Evolutionary conservation across 2,797 vertebrate species (phyloP), one percentile per base, ranked within the genome.

Genomic region (Trachops cirrhosus): DNA sequence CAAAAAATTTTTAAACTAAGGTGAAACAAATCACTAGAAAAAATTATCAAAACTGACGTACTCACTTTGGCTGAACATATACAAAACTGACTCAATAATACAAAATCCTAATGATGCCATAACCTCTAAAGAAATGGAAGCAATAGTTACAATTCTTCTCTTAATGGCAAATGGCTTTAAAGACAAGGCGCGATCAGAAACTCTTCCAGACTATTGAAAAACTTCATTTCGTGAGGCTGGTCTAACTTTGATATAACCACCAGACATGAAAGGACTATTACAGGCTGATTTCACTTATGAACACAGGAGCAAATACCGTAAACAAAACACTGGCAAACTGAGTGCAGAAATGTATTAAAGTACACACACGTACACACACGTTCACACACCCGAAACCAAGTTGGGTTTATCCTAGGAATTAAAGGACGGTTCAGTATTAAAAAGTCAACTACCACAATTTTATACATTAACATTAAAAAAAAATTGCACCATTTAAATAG

Each of bases 391-490:
- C 24, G 73, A 70, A 50, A 80, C 32, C 82, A 79, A 57, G 46
- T 9, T 95, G 54, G 12, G 32, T 91, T 91, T 79, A 83, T 64
- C 12, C 79, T 67, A 83, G 21, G 67, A 94, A 77, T 77, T 79
- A 86, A 84, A 91, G 44, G 19, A 46, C 41, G 32, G 54, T 39
- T 91, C 82, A 85, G 18, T 80, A 86, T 77, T 77, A 91, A 88
- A 93, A 89, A 84, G 34, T 37, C 19, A 86, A 59, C 48, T 62
- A 88, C 68, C 39, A 74, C 73, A 83, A 57, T 52, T 77, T 92
- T 87, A 96, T 52, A 68, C 5, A 44, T 32, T 91, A 91, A 93
- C 15, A 94, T 78, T 67, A 82, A 93, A 50, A 91, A 48, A 89
- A 79, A 85, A 88, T 34, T 54, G 14, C 34, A 54, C 15, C 50